Percentiles rank a stretch among this genome's conserved stretches.
These are phyloP conservation scores for Pollenia griseotomentosa DNA, from an alignment of 2,888 invertebrate species.

Conservation along the genomic window DNA sequence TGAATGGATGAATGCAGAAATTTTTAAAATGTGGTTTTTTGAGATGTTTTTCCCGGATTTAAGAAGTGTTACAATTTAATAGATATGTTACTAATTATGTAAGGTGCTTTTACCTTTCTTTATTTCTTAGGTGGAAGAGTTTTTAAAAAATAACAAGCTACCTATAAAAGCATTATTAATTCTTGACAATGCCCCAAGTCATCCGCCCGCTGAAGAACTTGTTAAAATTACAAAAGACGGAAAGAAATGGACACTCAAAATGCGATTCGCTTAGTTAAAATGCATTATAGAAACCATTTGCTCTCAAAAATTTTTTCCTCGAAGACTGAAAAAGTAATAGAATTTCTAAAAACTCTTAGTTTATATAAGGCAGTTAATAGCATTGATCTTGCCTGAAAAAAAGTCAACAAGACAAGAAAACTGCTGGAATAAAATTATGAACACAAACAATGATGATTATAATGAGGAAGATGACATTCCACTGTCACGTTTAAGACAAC, in stretches of 20 bases:
- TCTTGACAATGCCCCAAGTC: conserved; percentile 51
- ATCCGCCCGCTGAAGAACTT: conserved; percentile 33
- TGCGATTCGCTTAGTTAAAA: conserved; percentile 50
- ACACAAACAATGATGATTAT: conserved; percentile 39
- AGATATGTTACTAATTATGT: no score
- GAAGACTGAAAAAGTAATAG: conserved; percentile 44
- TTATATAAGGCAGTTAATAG: no score
- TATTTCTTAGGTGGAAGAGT: conserved; percentile 24
- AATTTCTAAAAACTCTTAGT: conserved; percentile 29
- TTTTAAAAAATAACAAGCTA: conserved; percentile 34
- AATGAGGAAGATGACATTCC: conserved; percentile 55
- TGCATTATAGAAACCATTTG: conserved; percentile 58
- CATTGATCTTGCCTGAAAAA: no score
- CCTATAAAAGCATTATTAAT: conserved; percentile 33
- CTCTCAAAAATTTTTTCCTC: conserved; percentile 51
- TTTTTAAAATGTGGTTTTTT: conserved; percentile 56
- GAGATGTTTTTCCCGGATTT: conserved; percentile 52
- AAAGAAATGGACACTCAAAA: conserved; percentile 60
- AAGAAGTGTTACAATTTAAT: no score
- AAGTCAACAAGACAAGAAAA: neutral
- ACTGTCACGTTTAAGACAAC: conserved; percentile 30
- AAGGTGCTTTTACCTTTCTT: conserved; percentile 21
- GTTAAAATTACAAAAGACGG: conserved; percentile 55
- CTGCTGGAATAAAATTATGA: conserved; percentile 53
- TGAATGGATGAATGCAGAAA: conserved; percentile 33